Evolutionary conservation across 2,888 invertebrate species (phyloP), one percentile per base, ranked within the genome.

Genomic region (Drosophila kanekoi): DNA sequence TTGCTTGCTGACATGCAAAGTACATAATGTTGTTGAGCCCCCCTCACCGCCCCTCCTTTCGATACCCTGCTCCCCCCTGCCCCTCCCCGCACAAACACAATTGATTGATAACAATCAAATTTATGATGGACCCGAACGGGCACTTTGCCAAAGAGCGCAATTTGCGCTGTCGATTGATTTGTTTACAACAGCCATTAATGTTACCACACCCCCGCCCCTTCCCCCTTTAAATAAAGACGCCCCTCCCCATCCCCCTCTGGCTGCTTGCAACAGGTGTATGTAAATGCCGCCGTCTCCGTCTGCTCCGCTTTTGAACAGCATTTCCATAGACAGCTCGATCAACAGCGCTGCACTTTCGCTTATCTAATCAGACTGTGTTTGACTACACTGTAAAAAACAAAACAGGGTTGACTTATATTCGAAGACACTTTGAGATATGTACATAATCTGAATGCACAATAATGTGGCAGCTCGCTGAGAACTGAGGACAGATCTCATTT

Each of bases 1-100:
- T 90, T 90, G 82, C 68, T 78, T 85, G 82, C 89, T 85, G 88
- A 90, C 89, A 91, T 91, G 90, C 91, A 90, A 91, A 90, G 90
- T 89, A 91, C 91, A 90, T 80, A 83, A 89, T 81, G 88, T 81
- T 53, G 70, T 81, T 32, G 37, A 8, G 8, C 59, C 53, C 47
- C 18, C 37, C 61, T 52, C 20, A 1, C 4, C 14, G 2, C 9
- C n/a, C n/a, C 59, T 35, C 5, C 28, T 8, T 37, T 11, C 37
- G n/a, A 20, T 9, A 14, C 23, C 16, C n/a, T 1, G 10, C 11
- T 4, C 23, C 16, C n/a, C 4, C 11, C 11, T 4, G n/a, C 11
- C 20, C 9, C 16, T 28, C 1, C 13, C 16, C 8, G 20, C 4
- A 2, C 20, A 9, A 32, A 6, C 45, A 14, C 23, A 47, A 38